Percentiles rank a stretch among this genome's conserved stretches.
Evolutionary conservation across 2,888 invertebrate genomes (phyloP).

Genomic region (Micoletzkya japonica): DNA sequence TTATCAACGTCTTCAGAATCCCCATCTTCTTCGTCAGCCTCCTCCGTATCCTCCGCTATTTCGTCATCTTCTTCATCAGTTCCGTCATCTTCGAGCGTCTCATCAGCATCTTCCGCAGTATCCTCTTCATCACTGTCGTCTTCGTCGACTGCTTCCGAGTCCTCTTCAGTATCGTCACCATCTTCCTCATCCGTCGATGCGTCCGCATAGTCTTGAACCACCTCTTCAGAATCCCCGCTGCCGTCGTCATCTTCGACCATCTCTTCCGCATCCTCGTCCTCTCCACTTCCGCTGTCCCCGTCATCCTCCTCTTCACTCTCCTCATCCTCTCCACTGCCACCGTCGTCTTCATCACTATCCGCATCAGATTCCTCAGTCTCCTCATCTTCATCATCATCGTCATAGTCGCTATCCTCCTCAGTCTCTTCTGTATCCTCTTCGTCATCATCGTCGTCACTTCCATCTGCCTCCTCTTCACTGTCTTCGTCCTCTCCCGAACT

Average conservation of each 20-base stretch:
- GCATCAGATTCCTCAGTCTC: not conserved
- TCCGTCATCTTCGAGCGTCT: too few species aligned
- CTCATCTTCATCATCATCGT: not conserved
- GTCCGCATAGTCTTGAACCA: too few species aligned
- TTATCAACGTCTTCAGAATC: too few species aligned
- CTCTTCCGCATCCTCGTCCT: not conserved
- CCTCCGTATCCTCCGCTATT: too few species aligned
- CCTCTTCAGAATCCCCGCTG: too few species aligned
- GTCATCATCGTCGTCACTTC: not conserved
- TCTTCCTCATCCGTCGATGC: too few species aligned
- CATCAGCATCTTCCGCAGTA: too few species aligned
- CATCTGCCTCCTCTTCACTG: not conserved
- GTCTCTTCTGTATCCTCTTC: not conserved
- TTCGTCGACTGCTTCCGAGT: too few species aligned
- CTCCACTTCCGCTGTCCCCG: not conserved
- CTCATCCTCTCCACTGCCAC: not conserved
- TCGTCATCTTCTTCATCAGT: too few species aligned
- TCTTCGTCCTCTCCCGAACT: not conserved
- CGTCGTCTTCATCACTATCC: not conserved
- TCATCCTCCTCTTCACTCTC: not conserved
- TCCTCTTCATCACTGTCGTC: too few species aligned
- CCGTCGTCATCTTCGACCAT: not conserved
- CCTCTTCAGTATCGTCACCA: too few species aligned
- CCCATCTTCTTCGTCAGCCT: too few species aligned
- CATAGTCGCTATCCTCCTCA: not conserved